Evolutionary conservation across 2,797 vertebrate species (phyloP).

Genomic region (Zalophus californianus): DNA sequence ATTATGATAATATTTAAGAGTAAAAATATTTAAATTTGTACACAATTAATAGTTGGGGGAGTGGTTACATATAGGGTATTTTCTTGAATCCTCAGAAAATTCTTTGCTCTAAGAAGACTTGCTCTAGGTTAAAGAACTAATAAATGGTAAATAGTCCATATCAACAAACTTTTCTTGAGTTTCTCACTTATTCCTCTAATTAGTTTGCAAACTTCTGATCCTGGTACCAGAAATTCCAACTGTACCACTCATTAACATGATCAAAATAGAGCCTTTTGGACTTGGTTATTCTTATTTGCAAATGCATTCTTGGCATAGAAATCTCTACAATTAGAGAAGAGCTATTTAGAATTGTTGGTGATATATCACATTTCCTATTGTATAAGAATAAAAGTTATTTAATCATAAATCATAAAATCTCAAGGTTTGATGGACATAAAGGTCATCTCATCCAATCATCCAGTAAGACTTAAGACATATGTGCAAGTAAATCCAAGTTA

Average conservation of each 20-base stretch:
- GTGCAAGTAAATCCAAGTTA: slow-evolving; percentile 77
- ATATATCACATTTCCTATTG: slow-evolving; percentile 17
- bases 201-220: background rate
- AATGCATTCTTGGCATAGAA: background rate
- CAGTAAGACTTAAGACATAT: slow-evolving; percentile 71
- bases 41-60: background rate
- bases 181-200: background rate
- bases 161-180: background rate
- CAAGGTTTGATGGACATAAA: slow-evolving; percentile 67
- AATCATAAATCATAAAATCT: slow-evolving; percentile 54
- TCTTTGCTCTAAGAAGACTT: background rate
- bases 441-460: slow-evolving; percentile 70
- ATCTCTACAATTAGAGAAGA: background rate
- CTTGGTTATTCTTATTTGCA: background rate
- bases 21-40: background rate
- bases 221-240: background rate
- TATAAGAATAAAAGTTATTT: slow-evolving; percentile 59
- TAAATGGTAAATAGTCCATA: background rate
- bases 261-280: background rate
- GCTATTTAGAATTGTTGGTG: background rate
- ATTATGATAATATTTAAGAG: background rate
- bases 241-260: background rate
- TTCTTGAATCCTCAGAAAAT: background rate
- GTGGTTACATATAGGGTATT: background rate
- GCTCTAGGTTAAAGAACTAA: background rate